Percentiles rank a stretch among this genome's conserved stretches.
Conservation (phyloP, 2,888 invertebrate genomes). For the Noctuana brunneofusca region DNA sequence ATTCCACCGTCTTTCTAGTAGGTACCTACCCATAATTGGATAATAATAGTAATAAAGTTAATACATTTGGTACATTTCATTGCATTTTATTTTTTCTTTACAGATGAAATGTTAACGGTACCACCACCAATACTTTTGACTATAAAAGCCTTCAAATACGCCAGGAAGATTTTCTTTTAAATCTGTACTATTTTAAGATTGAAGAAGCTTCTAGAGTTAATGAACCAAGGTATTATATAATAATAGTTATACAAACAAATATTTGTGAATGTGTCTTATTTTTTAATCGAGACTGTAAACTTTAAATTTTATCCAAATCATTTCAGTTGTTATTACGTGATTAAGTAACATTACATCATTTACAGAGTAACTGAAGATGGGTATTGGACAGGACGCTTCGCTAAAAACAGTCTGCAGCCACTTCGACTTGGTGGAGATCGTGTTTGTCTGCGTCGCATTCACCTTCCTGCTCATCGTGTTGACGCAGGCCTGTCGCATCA, state of each 20-base stretch:
- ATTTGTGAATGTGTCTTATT: too few relatives aligned
- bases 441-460: constrained; percentile 60
- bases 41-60: neutral
- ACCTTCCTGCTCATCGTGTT: constrained; percentile 59
- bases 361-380: constrained; percentile 1
- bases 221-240: too few relatives aligned
- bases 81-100: neutral
- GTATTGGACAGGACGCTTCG: neutral
- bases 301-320: too few relatives aligned
- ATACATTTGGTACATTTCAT: neutral
- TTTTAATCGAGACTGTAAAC: too few relatives aligned
- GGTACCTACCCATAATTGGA: neutral
- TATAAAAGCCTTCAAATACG: constrained; percentile 26
- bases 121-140: constrained; percentile 31
- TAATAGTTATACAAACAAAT: too few relatives aligned
- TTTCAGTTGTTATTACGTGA: neutral
- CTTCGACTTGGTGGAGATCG: constrained; percentile 60
- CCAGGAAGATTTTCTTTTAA: constrained; percentile 26
- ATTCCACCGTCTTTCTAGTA: too few relatives aligned
- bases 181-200: too few relatives aligned
- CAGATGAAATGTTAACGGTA: constrained; percentile 20
- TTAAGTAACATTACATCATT: neutral
- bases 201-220: too few relatives aligned
- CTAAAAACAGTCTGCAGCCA: constrained; percentile 40
- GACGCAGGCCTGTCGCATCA: constrained; percentile 55